A percentile compares a stretch with the other conserved stretches of the same genome.
phyloP scores from a whole-genome alignment of 2,888 invertebrate species.

The Steinernema carpocapsae region DNA sequence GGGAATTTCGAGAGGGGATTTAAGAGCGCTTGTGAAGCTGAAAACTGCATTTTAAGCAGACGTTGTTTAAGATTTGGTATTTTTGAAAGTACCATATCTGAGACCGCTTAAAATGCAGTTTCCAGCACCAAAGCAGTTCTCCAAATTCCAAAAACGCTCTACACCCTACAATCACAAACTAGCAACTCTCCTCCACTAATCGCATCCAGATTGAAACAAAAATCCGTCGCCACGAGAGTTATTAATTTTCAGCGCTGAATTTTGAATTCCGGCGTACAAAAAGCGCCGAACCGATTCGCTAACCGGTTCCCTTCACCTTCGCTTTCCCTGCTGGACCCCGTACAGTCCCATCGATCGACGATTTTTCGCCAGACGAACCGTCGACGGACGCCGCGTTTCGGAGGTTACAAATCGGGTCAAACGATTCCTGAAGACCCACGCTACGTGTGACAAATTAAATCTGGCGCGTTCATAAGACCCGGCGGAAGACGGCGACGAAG shows the following conservation, averaged over 20 bases:
- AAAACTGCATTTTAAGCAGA: too few species aligned
- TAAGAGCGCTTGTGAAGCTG: too few species aligned
- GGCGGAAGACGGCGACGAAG: neutral
- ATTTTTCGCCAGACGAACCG: neutral
- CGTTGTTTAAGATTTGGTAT: too few species aligned
- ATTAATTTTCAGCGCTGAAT: conserved; percentile 14
- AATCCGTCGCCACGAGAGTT: conserved; percentile 1
- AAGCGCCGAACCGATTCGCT: conserved; percentile 29
- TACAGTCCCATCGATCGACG: neutral
- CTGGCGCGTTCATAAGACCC: too few species aligned
- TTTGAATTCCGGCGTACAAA: conserved; percentile 24
- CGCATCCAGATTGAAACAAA: neutral
- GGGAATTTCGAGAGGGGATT: too few species aligned
- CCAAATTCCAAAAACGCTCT: too few species aligned
- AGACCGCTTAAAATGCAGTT: too few species aligned
- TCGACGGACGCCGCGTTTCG: neutral
- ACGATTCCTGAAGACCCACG: neutral
- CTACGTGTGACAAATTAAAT: conserved; percentile 18
- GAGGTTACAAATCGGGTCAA: conserved; percentile 22
- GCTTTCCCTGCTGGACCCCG: too few species aligned
- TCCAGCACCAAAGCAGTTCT: too few species aligned
- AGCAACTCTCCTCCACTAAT: too few species aligned
- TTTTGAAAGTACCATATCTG: too few species aligned
- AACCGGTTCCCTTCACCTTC: conserved; percentile 3
- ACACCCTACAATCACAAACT: neutral